phyloP scores from a whole-genome alignment of 2,888 invertebrate genomes.

The Chaetoderma sp. region DNA sequence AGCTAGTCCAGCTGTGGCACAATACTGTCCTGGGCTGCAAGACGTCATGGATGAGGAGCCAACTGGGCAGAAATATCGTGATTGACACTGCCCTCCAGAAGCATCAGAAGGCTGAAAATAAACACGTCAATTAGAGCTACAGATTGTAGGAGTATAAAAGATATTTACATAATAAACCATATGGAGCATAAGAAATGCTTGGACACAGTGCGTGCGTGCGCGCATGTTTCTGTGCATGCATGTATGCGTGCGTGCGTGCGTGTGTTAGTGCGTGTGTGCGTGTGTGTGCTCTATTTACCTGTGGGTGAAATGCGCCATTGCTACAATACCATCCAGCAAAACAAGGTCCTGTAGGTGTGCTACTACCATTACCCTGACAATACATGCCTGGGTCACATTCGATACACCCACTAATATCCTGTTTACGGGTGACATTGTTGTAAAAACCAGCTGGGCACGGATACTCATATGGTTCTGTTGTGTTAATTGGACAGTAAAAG shows the following conservation, averaged over 20 bases:
- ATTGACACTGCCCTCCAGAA: slow-evolving; percentile 58
- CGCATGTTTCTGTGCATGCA: background rate
- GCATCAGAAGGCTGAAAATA: slow-evolving; percentile 44
- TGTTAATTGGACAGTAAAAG: slow-evolving; percentile 53
- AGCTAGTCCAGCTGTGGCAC: slow-evolving; percentile 50
- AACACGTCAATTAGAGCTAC: background rate
- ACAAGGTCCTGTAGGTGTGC: slow-evolving; percentile 53
- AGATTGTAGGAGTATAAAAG: too few relatives aligned
- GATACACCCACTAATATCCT: slow-evolving; percentile 42
- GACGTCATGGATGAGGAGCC: slow-evolving; percentile 50
- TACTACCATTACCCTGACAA: slow-evolving; percentile 54
- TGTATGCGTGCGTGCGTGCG: background rate
- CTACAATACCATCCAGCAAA: slow-evolving; percentile 59
- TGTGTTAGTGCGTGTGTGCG: background rate
- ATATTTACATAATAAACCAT: background rate
- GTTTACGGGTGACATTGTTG: slow-evolving; percentile 50
- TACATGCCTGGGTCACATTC: slow-evolving; percentile 57
- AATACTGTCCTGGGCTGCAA: slow-evolving; percentile 63
- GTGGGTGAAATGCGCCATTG: slow-evolving; percentile 44
- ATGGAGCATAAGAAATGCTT: too few relatives aligned
- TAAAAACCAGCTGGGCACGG: slow-evolving; percentile 59
- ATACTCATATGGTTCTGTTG: slow-evolving; percentile 46
- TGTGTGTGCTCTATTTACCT: background rate
- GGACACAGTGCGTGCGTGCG: too few relatives aligned
- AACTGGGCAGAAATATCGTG: slow-evolving; percentile 60